Conservation (phyloP, 2,113 vertebrate species). For the Sisor rabdophorus region DNA sequence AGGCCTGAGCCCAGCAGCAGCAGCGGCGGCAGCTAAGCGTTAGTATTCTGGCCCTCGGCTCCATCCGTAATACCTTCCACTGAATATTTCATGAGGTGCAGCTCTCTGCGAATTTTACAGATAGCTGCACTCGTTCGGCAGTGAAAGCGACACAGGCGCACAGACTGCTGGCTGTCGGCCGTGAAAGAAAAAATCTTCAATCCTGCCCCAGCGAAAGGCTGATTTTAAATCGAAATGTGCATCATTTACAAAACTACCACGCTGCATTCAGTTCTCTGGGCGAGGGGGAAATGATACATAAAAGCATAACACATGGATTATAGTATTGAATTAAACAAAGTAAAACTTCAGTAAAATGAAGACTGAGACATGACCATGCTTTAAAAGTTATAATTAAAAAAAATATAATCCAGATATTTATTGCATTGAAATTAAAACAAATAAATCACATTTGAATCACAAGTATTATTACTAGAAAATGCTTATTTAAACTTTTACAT, state of each 20-base stretch:
- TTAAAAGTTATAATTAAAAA: too few relatives aligned
- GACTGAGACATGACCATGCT: too few relatives aligned
- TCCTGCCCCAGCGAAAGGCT: background rate
- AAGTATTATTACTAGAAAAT: too few relatives aligned
- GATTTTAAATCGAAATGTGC: background rate
- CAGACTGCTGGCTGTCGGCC: background rate
- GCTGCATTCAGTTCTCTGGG: background rate
- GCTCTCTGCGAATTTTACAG: constrained; percentile 50
- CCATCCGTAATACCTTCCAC: constrained; percentile 31
- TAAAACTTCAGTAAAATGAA: background rate
- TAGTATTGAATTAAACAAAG: too few relatives aligned
- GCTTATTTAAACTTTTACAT: too few relatives aligned
- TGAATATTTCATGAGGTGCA: constrained; percentile 66
- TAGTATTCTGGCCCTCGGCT: constrained; percentile 56
- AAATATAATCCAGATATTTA: too few relatives aligned
- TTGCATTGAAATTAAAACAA: too few relatives aligned
- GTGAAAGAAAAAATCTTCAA: background rate
- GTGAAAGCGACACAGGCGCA: background rate
- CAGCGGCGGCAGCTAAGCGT: constrained; percentile 14
- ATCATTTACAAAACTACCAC: background rate
- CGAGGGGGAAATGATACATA: background rate
- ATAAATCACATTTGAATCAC: too few relatives aligned
- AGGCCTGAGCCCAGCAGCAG: constrained; percentile 13
- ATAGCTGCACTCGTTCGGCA: constrained; percentile 40
- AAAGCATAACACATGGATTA: too few relatives aligned